Conservation (phyloP, 92 coral and sea anemone genomes). For the Paramuricea clavata region DNA sequence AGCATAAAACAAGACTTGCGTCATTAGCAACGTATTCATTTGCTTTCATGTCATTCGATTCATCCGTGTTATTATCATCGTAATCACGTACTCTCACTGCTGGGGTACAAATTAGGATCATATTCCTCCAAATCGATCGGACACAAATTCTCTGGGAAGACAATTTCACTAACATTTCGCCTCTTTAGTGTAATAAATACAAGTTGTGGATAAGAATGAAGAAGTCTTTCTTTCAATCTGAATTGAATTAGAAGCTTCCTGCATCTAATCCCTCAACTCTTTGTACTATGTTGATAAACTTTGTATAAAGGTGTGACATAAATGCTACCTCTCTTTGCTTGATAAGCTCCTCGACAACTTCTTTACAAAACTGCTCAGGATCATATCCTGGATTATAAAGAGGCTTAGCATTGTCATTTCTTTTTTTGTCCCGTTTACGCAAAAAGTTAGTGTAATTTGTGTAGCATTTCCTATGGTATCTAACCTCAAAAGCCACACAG, state of each 20-base stretch:
- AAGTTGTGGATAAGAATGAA: constrained; percentile 42
- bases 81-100: constrained; percentile 37
- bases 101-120: constrained; percentile 17
- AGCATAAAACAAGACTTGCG: constrained; percentile 26
- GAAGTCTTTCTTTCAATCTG: constrained; percentile 33
- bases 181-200: constrained; percentile 40
- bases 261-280: constrained; percentile 48
- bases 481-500: constrained; percentile 30
- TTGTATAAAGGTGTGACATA: constrained; percentile 30
- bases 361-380: constrained; percentile 39
- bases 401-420: constrained; percentile 27
- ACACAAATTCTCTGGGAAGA: constrained; percentile 36
- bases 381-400: constrained; percentile 33
- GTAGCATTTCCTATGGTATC: constrained; percentile 44
- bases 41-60: constrained; percentile 5
- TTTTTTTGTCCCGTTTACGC: constrained; percentile 6
- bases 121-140: constrained; percentile 9
- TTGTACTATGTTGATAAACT: constrained; percentile 42
- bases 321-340: constrained; percentile 25
- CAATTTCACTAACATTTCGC: constrained; percentile 40
- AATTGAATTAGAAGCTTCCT: constrained; percentile 26
- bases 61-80: constrained; percentile 13
- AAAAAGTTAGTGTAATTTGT: constrained; percentile 46
- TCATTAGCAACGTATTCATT: background rate
- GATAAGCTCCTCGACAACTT: constrained; percentile 44